Evolutionary conservation across 1,140 invertebrate genomes (phyloP).

Genomic region (Mya arenaria): DNA sequence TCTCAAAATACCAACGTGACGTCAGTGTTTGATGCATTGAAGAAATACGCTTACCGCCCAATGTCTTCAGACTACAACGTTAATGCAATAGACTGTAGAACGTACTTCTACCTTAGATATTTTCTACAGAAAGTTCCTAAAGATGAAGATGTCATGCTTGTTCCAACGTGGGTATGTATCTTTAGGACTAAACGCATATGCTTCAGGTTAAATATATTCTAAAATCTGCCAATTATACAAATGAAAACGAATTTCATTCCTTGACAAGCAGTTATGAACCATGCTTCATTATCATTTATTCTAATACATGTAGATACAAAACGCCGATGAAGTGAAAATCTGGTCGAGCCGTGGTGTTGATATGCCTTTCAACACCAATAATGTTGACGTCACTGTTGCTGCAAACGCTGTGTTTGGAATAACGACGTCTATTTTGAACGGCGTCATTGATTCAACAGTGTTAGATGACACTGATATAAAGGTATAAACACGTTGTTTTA

Average conservation of each 20-base stretch:
- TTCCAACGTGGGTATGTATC: slow-evolving; percentile 71
- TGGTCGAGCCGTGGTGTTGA: slow-evolving; percentile 61
- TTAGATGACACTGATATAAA: slow-evolving; percentile 68
- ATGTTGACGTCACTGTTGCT: slow-evolving; percentile 75
- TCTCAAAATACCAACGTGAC: slow-evolving; percentile 65
- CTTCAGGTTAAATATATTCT: no score
- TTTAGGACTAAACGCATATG: no score
- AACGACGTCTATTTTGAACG: slow-evolving; percentile 68
- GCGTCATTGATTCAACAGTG: slow-evolving; percentile 56
- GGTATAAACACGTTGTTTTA: no score
- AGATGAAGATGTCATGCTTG: slow-evolving; percentile 61
- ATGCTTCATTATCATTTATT: no score
- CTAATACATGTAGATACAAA: slow-evolving; percentile 67
- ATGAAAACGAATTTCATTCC: no score
- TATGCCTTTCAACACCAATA: slow-evolving; percentile 77
- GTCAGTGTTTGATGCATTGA: slow-evolving; percentile 62
- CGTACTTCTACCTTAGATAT: slow-evolving; percentile 67
- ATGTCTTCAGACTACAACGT: slow-evolving; percentile 56
- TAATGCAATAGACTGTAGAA: slow-evolving; percentile 69
- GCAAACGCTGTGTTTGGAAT: slow-evolving; percentile 76
- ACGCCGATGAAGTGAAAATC: slow-evolving; percentile 66
- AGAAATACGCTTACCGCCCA: slow-evolving; percentile 70
- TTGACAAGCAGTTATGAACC: no score
- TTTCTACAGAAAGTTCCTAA: slow-evolving; percentile 62
- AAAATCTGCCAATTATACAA: no score